phyloP scores from a whole-genome alignment of 2,888 invertebrate genomes.

The Plemyria rubiginata region DNA sequence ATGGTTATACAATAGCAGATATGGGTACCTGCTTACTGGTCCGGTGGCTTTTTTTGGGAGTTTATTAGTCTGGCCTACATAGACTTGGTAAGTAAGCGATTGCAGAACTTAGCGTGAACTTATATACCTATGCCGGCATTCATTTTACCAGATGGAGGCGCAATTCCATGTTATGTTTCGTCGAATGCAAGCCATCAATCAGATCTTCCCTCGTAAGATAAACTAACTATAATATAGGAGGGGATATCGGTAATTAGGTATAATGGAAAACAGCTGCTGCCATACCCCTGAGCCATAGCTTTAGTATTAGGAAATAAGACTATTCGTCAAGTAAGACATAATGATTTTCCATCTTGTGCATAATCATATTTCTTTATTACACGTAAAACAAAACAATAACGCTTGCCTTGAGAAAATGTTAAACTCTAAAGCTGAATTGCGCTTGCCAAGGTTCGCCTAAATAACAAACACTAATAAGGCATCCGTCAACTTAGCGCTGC shows the following conservation, averaged over 20 bases:
- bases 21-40: conserved; percentile 7
- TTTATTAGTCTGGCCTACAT: conserved; percentile 11
- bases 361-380: background rate
- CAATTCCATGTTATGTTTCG: too few relatives aligned
- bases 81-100: background rate
- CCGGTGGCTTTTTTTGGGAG: conserved; percentile 5
- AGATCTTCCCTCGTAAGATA: too few relatives aligned
- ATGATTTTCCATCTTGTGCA: background rate
- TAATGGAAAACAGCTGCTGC: too few relatives aligned
- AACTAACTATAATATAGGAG: too few relatives aligned
- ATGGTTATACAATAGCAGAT: conserved; percentile 52
- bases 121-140: too few relatives aligned
- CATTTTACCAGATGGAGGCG: too few relatives aligned
- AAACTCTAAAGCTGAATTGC: conserved; percentile 2
- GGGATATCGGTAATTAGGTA: too few relatives aligned
- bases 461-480: background rate
- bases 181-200: too few relatives aligned
- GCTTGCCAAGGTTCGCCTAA: conserved; percentile 7
- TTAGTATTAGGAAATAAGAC: too few relatives aligned
- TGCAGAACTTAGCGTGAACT: background rate
- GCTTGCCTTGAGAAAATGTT: conserved; percentile 9
- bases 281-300: too few relatives aligned
- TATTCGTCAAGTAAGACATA: background rate
- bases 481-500: background rate
- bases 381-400: conserved; percentile 7